Evolutionary conservation across 2,113 vertebrate genomes (phyloP), one percentile per base, ranked within the genome.

Genomic region (Sylvilagus bachmani): DNA sequence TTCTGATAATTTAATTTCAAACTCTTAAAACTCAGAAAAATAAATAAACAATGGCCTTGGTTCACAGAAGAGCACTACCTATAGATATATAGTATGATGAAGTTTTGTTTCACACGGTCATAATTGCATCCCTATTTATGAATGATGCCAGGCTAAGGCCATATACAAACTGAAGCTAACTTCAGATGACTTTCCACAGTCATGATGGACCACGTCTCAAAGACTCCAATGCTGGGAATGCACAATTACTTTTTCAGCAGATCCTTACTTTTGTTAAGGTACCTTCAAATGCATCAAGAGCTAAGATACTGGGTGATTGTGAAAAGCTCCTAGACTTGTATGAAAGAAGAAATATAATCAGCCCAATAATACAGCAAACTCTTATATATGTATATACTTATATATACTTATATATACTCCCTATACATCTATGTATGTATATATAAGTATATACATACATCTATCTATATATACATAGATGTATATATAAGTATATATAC

Each of bases 1-100:
- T 64, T 29, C 9, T 36, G 33, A 70, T 36, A 92, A 80, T 38
- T 77, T 73, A 62, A 13, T 85, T 94, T 93, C 16, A 90, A 69
- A 83, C 24, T 16, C 69, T 69, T 69, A 80, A 90, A 66, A 66
- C 85, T 93, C 25, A 81, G 31, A 80, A 53, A 3, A 61, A 0
- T 89, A 79, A 90, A 83, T 75, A 79, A 92, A 82, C 69, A 86
- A 75, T 44, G 5, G 5, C 19, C 19, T 71, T 78, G 13, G 12
- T 36, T 61, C 67, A 89, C 67, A 91, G 31, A 77, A 58, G 9
- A 84, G 10, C 3, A 70, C 31, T 49, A 53, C 24, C 38, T 88
- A 0, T 11, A 85, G 25, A 66, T 9, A 61, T 6, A 58, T 27
- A 51, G 21, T 7, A 33, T 82, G 38, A 64, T 2, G 11, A 66